These are phyloP conservation scores for Xenops minutus DNA, from an alignment of 2,797 vertebrate genomes.

Conservation along the genomic window DNA sequence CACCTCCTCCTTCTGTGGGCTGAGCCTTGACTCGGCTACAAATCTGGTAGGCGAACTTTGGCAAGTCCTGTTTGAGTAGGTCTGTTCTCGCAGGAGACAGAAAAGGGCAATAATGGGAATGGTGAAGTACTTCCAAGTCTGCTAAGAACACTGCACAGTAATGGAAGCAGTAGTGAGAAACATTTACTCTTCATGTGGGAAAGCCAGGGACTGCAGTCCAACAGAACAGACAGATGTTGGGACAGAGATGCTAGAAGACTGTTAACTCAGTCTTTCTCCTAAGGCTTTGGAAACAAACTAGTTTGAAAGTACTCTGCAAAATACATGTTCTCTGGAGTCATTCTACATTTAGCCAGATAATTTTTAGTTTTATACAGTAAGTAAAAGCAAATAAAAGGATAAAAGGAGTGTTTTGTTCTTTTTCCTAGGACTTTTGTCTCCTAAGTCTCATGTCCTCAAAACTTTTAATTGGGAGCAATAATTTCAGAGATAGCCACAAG, in stretches of 20 bases:
- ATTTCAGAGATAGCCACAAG: background rate
- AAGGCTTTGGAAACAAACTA: background rate
- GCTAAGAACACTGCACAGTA: background rate
- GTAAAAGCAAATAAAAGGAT: background rate
- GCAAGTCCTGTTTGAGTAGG: too few relatives aligned
- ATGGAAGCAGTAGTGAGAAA: background rate
- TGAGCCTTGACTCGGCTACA: background rate
- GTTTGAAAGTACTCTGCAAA: background rate
- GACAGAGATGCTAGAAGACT: background rate
- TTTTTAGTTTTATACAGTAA: background rate
- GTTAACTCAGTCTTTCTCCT: background rate
- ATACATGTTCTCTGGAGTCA: background rate
- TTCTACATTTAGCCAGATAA: background rate
- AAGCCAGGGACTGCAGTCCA: background rate
- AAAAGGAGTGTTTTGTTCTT: background rate
- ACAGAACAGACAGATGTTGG: background rate
- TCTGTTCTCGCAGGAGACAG: background rate
- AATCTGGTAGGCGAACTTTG: background rate
- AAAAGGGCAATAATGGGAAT: background rate
- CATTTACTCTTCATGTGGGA: background rate
- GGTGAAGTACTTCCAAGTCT: background rate
- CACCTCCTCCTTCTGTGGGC: accelerated
- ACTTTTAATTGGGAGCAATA: background rate
- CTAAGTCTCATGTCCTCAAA: background rate
- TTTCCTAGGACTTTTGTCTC: background rate